Conservation (phyloP, 1,140 invertebrate species). For the Neuroterus valhalla region DNA sequence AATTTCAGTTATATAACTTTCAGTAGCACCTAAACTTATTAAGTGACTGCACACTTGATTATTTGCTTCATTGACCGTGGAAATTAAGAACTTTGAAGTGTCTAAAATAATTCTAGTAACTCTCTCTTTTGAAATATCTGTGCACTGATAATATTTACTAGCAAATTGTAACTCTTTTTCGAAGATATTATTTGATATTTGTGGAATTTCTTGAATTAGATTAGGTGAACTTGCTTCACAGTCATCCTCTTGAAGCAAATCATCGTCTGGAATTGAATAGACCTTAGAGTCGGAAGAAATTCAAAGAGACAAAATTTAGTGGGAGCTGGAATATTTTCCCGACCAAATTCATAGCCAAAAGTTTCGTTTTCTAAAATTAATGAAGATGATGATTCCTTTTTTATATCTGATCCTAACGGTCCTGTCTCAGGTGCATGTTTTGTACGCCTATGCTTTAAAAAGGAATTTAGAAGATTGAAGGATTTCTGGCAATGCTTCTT, state of each 20-base stretch:
- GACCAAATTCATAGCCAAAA: background rate
- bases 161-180: background rate
- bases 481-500: background rate
- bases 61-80: background rate
- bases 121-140: too few species aligned
- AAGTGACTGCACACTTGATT: background rate
- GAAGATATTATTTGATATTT: background rate
- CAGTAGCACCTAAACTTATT: background rate
- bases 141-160: constrained; percentile 27
- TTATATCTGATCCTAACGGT: background rate
- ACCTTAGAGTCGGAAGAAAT: background rate
- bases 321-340: too few species aligned
- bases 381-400: background rate
- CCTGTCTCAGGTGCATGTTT: background rate
- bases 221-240: background rate
- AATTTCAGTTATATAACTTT: background rate
- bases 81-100: constrained; percentile 20
- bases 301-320: background rate
- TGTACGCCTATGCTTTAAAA: background rate
- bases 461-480: background rate
- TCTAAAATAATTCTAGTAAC: constrained; percentile 19
- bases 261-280: background rate
- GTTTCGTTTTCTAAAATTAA: background rate
- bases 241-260: background rate
- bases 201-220: background rate